Base-by-base conservation (phyloP, 23 tunicate genomes). In the Aplidium turbinatum region DNA sequence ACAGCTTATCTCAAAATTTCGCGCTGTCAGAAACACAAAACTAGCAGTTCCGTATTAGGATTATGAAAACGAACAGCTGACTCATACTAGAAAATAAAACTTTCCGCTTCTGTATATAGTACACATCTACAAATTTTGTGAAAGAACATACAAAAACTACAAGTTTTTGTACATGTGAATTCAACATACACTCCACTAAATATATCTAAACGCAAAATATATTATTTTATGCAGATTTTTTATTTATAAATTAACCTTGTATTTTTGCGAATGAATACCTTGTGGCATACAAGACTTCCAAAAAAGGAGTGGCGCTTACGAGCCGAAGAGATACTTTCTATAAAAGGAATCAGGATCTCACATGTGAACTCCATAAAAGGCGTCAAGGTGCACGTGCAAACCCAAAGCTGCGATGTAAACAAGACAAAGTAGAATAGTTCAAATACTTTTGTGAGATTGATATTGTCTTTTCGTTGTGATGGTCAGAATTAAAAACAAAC, bases 31-130 rank as follows among this genome's bases (percentile, higher is more conserved):
- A 35, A 33, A 33, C 0, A 21, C 53, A 48, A 57, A 33, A 29
- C 30, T 38, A 30, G 29, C 33, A 78, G 80, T 63, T 62, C 93
- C 93, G 93, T 86, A 86, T 86, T 71, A 68, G 93, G 93, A 53
- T 52, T 61, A 48, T 83, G 83, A 51, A 80, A 29, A 52, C 34
- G 38, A 58, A 86, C 79, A 79, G 75, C 70, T 63, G 78, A 69
- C 79, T 35, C 26, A 68, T 19, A 35, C 53, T 80, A 42, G 18
- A 32, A 34, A 48, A 16, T 47, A 33, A 26, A 55, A 69, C 67
- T 26, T 31, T 70, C 24, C 42, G 60, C 70, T 47, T 69, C 70
- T 23, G 31, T 25, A 69, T 40, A 45, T 42, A 69, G 26, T 28
- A 9, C 21, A 18, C 21, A 33, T 19, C 63, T 56, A 21, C 20